Base-by-base conservation (phyloP, 1,140 invertebrate species). In the Acromyrmex charruanus region DNA sequence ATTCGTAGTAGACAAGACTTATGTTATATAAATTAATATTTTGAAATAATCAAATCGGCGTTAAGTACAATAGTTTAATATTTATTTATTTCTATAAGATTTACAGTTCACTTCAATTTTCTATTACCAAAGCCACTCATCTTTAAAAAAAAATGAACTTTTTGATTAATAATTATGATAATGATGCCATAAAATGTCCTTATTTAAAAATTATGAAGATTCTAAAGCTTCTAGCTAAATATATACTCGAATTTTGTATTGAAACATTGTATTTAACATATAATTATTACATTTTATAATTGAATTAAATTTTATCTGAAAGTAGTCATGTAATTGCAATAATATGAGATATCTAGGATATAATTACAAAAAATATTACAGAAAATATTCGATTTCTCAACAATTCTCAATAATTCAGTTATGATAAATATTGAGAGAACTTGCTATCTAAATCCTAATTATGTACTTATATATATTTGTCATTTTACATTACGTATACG, bases 391-490 rank as follows among this genome's bases (percentile, higher is more conserved):
- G 59, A 79, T 39, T 85, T 89, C 18, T 66, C 58, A 16, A 69
- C 28, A 44, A 49, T 72, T 81, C 5, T 69, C 16, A 31, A 28
- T 44, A 16, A 18, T n/a, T 74, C 25, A 74, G 12, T 31, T 74
- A 49, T 44, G 7, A 39, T 39, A 39, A 35, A 68, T 72, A 12
- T 65, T 55, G 18, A 44, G 28, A 58, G 84, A 87, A 44, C 49
- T 82, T 35, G 18, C 71, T 87, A 61, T 7, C 5, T 14, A n/a
- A 59, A 49, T 71, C 39, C 74, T 35, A 85, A 77, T 35, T 87
- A 85, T 81, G 75, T 90, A 89, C 88, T 90, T 90, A 87, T 87
- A 77, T 77, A 21, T 49, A 77, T 87, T 65, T 85, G 28, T 61
- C 44, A 75, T 85, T 75, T 75, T 68, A 35, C 21, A 25, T 74